Percentiles rank a stretch among this genome's conserved stretches.
phyloP scores from a whole-genome alignment of 2,797 vertebrate genomes.

The Todus mexicanus region DNA sequence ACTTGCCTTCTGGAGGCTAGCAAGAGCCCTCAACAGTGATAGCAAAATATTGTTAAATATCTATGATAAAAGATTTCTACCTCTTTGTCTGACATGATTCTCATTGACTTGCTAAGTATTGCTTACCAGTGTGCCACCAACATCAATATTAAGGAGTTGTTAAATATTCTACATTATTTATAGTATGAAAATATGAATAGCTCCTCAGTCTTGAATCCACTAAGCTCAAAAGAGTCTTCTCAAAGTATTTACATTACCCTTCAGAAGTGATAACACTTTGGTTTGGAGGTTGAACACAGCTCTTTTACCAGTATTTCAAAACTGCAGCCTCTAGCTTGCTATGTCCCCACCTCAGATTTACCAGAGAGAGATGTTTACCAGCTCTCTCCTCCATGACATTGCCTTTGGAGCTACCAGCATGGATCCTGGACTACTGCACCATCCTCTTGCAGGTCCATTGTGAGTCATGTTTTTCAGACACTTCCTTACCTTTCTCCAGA shows the following conservation, averaged over 20 bases:
- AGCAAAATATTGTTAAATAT: conserved; percentile 14
- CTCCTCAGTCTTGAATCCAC: not conserved
- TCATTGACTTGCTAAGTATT: conserved; percentile 58
- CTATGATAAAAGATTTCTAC: conserved; percentile 38
- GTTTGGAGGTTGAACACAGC: not conserved
- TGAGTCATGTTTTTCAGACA: not conserved
- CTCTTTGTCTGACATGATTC: conserved; percentile 48
- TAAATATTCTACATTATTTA: conserved; percentile 63
- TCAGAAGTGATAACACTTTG: not conserved
- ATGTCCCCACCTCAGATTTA: not conserved
- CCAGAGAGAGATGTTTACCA: not conserved
- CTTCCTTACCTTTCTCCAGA: not conserved
- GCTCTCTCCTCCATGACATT: not conserved
- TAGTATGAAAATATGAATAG: conserved; percentile 27
- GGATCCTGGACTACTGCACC: not conserved
- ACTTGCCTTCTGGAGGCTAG: conserved; percentile 17
- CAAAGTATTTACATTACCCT: not conserved
- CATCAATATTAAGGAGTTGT: conserved; percentile 56
- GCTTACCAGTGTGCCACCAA: not conserved
- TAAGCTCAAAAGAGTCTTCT: not conserved
- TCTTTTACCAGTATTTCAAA: not conserved
- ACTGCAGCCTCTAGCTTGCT: not conserved
- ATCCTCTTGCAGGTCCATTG: rapidly evolving
- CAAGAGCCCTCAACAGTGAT: not conserved
- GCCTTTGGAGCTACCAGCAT: not conserved